Percentiles rank a stretch among this genome's conserved stretches.
Evolutionary conservation across 2,888 invertebrate species (phyloP).

Genomic region (Phortica okadai): DNA sequence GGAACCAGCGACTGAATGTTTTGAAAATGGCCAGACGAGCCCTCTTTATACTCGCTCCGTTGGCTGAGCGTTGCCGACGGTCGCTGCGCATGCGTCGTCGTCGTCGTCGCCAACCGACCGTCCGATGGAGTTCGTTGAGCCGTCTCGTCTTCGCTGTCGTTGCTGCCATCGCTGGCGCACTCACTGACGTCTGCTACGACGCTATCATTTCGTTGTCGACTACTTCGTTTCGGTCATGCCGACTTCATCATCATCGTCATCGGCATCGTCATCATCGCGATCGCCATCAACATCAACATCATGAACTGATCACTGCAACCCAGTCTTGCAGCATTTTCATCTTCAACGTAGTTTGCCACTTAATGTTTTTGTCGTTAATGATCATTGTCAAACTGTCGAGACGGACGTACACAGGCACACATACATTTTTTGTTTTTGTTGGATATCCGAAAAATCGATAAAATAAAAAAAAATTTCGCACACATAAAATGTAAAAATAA

Average conservation of each 20-base stretch:
- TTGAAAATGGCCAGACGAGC: constrained; percentile 71
- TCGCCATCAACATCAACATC: background rate
- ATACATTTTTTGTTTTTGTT: constrained; percentile 9
- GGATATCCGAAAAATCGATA: constrained; percentile 54
- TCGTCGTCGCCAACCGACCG: constrained; percentile 14
- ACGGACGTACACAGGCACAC: constrained; percentile 31
- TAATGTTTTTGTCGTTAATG: constrained; percentile 42
- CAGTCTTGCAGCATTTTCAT: constrained; percentile 31
- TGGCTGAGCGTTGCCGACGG: background rate
- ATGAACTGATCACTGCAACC: background rate
- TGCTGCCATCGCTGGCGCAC: constrained; percentile 1
- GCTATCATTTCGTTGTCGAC: constrained; percentile 39
- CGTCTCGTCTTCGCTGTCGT: constrained; percentile 22
- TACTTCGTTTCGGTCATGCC: constrained; percentile 56
- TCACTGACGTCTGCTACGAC: constrained; percentile 19
- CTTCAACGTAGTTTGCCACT: constrained; percentile 25
- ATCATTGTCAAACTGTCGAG: constrained; percentile 42
- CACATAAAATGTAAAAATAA: constrained; percentile 44
- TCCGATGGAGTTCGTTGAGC: constrained; percentile 22
- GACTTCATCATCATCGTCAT: constrained; percentile 53
- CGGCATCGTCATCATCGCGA: constrained; percentile 41
- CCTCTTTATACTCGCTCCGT: constrained; percentile 74
- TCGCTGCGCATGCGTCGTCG: constrained; percentile 37
- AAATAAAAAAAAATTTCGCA: constrained; percentile 34
- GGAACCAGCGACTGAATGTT: constrained; percentile 77